These are phyloP conservation scores for Caenorhabditis panamensis DNA, from an alignment of 2,888 invertebrate species.

Conservation along the genomic window DNA sequence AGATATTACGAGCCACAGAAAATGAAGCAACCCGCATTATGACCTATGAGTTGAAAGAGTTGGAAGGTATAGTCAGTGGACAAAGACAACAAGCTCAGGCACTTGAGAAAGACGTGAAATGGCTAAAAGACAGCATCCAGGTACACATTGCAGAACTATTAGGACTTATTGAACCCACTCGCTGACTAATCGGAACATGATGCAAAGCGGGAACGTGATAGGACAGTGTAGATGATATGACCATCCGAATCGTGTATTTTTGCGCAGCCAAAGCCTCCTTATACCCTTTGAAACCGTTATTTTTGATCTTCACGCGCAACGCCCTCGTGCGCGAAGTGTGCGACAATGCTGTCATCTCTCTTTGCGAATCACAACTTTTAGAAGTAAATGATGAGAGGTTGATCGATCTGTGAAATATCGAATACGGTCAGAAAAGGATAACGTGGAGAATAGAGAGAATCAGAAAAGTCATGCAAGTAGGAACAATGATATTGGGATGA, in stretches of 20 bases:
- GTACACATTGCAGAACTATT: not conserved
- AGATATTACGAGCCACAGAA: conserved; percentile 45
- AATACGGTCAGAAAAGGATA: conserved; percentile 5
- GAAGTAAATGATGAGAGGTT: conserved; percentile 14
- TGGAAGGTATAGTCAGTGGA: conserved; percentile 46
- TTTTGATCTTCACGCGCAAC: conserved; percentile 53
- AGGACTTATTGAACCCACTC: conserved; percentile 30
- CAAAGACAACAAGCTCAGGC: conserved; percentile 51
- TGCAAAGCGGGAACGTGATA: conserved; percentile 37
- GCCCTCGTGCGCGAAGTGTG: conserved; percentile 40
- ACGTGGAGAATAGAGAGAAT: not conserved
- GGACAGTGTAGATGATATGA: conserved; percentile 22
- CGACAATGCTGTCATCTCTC: not conserved
- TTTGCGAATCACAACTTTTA: conserved; percentile 23
- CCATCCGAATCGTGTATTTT: not conserved
- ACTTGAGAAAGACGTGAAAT: conserved; percentile 35
- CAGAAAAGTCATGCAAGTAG: not conserved
- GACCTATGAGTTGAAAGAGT: conserved; percentile 16
- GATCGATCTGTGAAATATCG: conserved; percentile 18
- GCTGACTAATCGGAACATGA: conserved; percentile 16
- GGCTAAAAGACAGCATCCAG: conserved; percentile 51
- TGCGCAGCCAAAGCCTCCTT: conserved; percentile 24
- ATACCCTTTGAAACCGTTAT: conserved; percentile 24
- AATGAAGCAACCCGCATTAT: conserved; percentile 39
- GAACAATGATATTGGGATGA: too few species aligned